These are phyloP conservation scores for Myripristis jacobus DNA, from an alignment of 2,797 vertebrate species.

Conservation along the genomic window DNA sequence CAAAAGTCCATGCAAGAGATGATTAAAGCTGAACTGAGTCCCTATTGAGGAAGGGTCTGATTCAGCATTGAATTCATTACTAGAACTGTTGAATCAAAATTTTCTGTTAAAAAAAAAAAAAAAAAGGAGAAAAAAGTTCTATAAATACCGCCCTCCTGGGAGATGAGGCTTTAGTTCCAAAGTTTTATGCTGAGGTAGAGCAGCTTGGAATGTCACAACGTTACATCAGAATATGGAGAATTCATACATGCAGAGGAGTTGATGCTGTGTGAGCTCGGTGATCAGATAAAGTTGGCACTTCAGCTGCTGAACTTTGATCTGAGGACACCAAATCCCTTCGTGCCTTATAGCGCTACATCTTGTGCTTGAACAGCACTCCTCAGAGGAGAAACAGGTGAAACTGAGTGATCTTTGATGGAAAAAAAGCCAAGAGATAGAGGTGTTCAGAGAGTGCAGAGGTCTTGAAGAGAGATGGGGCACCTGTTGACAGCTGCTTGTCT, in stretches of 20 bases:
- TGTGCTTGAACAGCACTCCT: conserved; percentile 15
- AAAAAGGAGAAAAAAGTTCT: no score
- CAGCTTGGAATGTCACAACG: not conserved
- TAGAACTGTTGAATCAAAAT: not conserved
- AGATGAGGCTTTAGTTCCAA: not conserved
- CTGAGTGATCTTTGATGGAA: conserved; percentile 3
- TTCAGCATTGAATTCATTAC: not conserved
- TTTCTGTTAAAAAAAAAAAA: no score
- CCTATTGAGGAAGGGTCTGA: not conserved
- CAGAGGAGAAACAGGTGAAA: conserved; percentile 1
- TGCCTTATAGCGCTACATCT: conserved; percentile 16
- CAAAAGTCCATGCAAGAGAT: no score
- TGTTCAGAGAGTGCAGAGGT: conserved; percentile 6
- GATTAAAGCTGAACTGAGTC: no score
- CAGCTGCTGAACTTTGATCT: conserved; percentile 37
- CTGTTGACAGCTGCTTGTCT: conserved; percentile 41
- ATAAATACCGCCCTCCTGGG: not conserved
- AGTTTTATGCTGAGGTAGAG: not conserved
- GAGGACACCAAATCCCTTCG: conserved; percentile 8
- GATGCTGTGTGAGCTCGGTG: conserved; percentile 5
- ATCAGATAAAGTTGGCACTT: not conserved
- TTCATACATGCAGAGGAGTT: not conserved
- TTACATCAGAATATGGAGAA: not conserved
- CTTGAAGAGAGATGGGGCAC: conserved; percentile 1
- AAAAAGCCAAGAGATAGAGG: conserved; percentile 4